Percentiles rank a stretch among this genome's conserved stretches.
phyloP scores from a whole-genome alignment of 1,140 invertebrate genomes.

The Heliothis subflexa region DNA sequence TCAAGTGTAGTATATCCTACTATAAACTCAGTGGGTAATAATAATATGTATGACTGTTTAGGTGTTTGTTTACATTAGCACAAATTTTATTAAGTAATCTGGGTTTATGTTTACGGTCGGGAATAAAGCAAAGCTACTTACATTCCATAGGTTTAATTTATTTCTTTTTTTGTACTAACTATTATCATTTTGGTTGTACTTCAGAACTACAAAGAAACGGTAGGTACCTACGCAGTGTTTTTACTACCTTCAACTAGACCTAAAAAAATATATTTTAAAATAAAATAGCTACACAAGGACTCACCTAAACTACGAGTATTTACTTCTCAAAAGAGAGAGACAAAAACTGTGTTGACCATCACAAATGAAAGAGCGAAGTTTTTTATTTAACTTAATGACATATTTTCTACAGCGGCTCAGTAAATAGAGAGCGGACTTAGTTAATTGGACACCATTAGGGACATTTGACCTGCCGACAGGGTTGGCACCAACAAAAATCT shows the following conservation, averaged over 20 bases:
- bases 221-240: too few species aligned
- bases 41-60: too few species aligned
- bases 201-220: too few species aligned
- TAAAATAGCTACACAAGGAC: too few species aligned
- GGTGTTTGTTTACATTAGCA: neutral
- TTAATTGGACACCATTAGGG: conserved; percentile 48
- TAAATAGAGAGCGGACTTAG: conserved; percentile 45
- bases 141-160: neutral
- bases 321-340: neutral
- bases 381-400: conserved; percentile 44
- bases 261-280: too few species aligned
- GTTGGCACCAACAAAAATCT: conserved; percentile 12
- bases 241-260: too few species aligned
- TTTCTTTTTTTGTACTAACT: neutral
- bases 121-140: neutral
- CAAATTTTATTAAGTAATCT: neutral
- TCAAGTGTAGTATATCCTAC: too few species aligned
- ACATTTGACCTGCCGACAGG: conserved; percentile 40
- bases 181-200: too few species aligned
- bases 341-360: neutral
- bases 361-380: neutral
- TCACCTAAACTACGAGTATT: too few species aligned
- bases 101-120: neutral
- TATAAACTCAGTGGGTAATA: too few species aligned
- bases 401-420: conserved; percentile 37